Conservation (phyloP, 2,888 invertebrate genomes). For the Pterostichus madidus region DNA sequence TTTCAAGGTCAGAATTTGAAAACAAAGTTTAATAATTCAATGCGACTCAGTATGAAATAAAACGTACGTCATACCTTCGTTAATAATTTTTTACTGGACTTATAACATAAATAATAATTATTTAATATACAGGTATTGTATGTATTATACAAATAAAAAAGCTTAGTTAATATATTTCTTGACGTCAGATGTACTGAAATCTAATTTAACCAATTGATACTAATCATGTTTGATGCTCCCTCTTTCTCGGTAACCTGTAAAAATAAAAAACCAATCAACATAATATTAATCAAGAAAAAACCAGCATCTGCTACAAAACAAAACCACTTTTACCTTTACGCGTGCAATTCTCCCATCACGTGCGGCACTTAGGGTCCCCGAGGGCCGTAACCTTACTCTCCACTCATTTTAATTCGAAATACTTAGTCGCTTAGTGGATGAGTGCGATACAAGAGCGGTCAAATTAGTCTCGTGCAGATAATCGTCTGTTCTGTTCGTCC, state of each 20-base stretch:
- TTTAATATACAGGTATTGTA: no score
- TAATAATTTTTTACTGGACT: no score
- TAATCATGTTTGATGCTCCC: no score
- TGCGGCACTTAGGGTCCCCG: conserved; percentile 36
- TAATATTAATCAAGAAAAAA: conserved; percentile 43
- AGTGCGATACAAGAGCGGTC: conserved; percentile 12
- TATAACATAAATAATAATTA: no score
- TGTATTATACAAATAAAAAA: no score
- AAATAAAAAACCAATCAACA: conserved; percentile 32
- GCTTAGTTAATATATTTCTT: no score
- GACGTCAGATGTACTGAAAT: no score
- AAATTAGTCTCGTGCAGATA: conserved; percentile 60
- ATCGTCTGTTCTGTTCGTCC: conserved; percentile 21
- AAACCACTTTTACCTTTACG: conserved; percentile 3
- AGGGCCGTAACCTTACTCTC: conserved; percentile 47
- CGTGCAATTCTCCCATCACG: conserved; percentile 39
- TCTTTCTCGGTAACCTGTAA: background rate
- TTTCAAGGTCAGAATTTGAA: no score
- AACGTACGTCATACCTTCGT: no score
- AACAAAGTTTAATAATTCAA: no score
- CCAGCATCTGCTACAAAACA: conserved; percentile 13
- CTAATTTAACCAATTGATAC: no score
- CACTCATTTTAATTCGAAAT: conserved; percentile 63
- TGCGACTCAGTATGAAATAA: no score
- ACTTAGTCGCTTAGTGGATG: conserved; percentile 48